Evolutionary conservation across 2,888 invertebrate species (phyloP), one percentile per base, ranked within the genome.

Genomic region (Miltochrista miniata): DNA sequence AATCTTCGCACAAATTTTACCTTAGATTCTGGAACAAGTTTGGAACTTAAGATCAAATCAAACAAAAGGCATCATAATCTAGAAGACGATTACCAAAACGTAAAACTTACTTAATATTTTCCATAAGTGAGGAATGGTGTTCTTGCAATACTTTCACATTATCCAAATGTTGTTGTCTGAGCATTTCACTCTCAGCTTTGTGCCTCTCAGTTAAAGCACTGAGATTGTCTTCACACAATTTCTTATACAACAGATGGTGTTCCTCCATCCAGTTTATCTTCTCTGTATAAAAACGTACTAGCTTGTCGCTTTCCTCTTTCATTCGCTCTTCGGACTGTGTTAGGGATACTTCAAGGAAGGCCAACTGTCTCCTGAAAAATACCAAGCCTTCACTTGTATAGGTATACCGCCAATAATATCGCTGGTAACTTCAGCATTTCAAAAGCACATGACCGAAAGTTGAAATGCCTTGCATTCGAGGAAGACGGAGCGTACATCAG

Each of bases 311-410:
- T 78, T 94, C 94, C 24, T 90, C 90, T 72, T 93, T 93, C 79
- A 94, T 87, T 61, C 94, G 83, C 54, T 92, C 93, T 72, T 94
- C 94, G 0, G 93, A 80, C 61, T 93, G 91, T 50, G 81, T 88
- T 39, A 93, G 72, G 0, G 93, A 92, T 54, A 93, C 82, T 79
- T 94, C 93, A 54, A 93, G 64, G 40, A 94, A 88, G 4, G 90
- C 87, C 62, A 94, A 75, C 73, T 94, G 94, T 48, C 93, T 92
- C 68, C 94, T 94, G 68, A 50, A 81, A 55, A 44, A 24, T 4
- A 24, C 18, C 18, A 24, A 24, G 5, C 5, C 18, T 24, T n/a
- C n/a, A 24, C 5, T 24, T 24, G 3, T 5, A 24, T 24, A 24
- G 18, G 18, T 24, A 24, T 24, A 24, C 3, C 5, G 18, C 5